Conservation (phyloP, 2,113 vertebrate genomes). For the Pipra filicauda region DNA sequence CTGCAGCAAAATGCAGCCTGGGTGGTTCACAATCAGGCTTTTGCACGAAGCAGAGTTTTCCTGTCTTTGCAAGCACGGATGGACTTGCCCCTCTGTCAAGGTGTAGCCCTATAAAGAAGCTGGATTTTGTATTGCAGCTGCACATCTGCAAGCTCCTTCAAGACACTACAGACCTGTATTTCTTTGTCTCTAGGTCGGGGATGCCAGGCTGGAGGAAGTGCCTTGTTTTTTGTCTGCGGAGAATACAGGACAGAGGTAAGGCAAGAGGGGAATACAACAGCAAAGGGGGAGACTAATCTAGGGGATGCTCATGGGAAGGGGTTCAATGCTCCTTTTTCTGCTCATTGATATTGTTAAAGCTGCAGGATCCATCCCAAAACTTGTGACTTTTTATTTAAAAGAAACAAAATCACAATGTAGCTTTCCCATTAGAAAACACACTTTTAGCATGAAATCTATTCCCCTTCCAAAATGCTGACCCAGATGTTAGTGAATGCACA, state of each 20-base stretch:
- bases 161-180: background rate
- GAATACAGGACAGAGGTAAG: slow-evolving; percentile 75
- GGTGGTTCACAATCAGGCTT: background rate
- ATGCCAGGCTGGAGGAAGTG: slow-evolving; percentile 77
- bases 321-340: background rate
- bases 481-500: background rate
- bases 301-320: background rate
- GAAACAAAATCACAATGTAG: background rate
- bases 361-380: background rate
- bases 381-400: background rate
- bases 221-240: slow-evolving; percentile 69
- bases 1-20: slow-evolving; percentile 41
- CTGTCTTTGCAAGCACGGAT: background rate
- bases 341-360: background rate
- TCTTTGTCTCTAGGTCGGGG: background rate
- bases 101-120: slow-evolving; percentile 10
- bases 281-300: background rate
- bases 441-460: background rate
- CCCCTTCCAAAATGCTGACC: background rate
- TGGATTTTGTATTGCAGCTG: background rate
- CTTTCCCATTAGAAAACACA: background rate
- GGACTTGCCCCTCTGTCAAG: background rate
- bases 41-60: background rate
- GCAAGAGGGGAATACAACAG: background rate
- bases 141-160: background rate